These are phyloP conservation scores for Saxidomus purpurata DNA, from an alignment of 1,140 invertebrate genomes.

Conservation along the genomic window DNA sequence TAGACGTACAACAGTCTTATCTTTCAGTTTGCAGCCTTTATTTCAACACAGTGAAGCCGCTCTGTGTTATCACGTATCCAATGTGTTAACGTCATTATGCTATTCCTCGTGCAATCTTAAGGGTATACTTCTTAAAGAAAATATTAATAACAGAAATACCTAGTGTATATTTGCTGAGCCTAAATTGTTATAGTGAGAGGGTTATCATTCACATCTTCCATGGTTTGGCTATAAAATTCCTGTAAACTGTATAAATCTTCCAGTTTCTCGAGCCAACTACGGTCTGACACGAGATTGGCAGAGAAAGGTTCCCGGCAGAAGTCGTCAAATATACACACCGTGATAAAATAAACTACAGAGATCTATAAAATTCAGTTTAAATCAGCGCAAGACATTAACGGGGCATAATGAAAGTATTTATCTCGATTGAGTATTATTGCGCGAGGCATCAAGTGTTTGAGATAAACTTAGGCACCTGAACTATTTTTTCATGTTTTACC, in stretches of 20 bases:
- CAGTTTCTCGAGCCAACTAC: not conserved
- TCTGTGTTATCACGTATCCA: constrained; percentile 13
- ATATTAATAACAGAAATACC: constrained; percentile 41
- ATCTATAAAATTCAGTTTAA: constrained; percentile 51
- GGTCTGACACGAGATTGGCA: constrained; percentile 36
- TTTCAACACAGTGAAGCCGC: not conserved
- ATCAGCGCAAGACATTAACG: constrained; percentile 29
- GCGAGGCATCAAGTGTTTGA: constrained; percentile 20
- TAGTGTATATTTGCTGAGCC: constrained; percentile 29
- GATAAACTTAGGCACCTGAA: constrained; percentile 33
- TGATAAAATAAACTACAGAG: constrained; percentile 12
- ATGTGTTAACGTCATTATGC: not conserved
- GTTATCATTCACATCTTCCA: not conserved
- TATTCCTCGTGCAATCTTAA: constrained; percentile 8
- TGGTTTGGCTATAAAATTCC: constrained; percentile 7
- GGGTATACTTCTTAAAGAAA: constrained; percentile 33
- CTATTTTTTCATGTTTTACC: not conserved
- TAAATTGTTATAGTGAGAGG: constrained; percentile 16
- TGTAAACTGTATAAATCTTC: not conserved
- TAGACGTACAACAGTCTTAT: constrained; percentile 1
- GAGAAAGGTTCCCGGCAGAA: constrained; percentile 6
- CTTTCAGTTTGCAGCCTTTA: constrained; percentile 15
- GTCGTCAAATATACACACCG: constrained; percentile 16
- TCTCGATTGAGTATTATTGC: constrained; percentile 16
- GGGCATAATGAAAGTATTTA: constrained; percentile 30